phyloP scores from a whole-genome alignment of 2,888 invertebrate species.

The Lasioglossum figueresi region DNA sequence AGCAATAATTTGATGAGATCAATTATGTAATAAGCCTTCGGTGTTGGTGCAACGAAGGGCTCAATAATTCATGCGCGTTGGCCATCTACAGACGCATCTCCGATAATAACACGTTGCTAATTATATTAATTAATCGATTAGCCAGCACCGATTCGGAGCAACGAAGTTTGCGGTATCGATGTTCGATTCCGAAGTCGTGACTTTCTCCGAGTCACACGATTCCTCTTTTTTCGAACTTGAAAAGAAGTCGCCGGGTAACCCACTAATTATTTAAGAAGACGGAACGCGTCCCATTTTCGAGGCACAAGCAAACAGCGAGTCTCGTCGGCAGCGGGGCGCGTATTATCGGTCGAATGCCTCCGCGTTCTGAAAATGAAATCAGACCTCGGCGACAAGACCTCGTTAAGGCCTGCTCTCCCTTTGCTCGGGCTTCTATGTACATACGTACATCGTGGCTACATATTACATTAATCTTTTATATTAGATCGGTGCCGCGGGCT shows the following conservation, averaged over 20 bases:
- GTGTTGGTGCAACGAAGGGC: conserved; percentile 8
- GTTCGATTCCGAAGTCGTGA: neutral
- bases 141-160: neutral
- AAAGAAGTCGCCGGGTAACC: neutral
- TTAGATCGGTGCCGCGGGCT: conserved; percentile 33
- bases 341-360: conserved; percentile 56
- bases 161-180: neutral
- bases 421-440: conserved; percentile 14
- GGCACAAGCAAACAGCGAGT: conserved; percentile 10
- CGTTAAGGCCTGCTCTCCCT: conserved; percentile 58
- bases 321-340: conserved; percentile 29
- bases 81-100: neutral
- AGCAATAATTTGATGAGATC: conserved; percentile 32
- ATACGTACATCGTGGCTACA: conserved; percentile 22
- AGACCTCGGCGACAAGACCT: conserved; percentile 65
- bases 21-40: conserved; percentile 26
- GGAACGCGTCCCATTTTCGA: conserved; percentile 1
- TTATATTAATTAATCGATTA: conserved; percentile 22
- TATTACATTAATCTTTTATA: conserved; percentile 54
- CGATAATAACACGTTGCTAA: conserved; percentile 5
- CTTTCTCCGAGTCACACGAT: neutral
- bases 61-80: conserved; percentile 15
- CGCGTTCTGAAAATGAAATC: conserved; percentile 66
- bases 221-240: neutral
- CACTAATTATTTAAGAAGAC: neutral